Percentiles rank a stretch among this genome's conserved stretches.
Conservation (phyloP, 2,113 vertebrate genomes). For the Xiphophorus couchianus region DNA sequence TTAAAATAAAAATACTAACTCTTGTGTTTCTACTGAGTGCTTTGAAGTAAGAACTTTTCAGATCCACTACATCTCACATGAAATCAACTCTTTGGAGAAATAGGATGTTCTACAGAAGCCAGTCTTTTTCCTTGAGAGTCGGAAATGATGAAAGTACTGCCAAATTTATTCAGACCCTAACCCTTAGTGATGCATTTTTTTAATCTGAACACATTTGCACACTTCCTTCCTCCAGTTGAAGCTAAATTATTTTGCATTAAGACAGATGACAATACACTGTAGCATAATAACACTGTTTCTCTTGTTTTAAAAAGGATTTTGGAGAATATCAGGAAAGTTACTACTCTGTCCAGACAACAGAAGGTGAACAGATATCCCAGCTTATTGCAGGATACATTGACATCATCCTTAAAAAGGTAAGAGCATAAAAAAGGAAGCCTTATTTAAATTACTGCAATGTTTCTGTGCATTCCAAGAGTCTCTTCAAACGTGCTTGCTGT, state of each 20-base stretch:
- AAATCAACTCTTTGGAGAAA: constrained; percentile 49
- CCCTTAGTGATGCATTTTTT: neutral
- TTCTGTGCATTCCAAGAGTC: neutral
- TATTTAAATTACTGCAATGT: neutral
- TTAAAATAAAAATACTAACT: constrained; percentile 40
- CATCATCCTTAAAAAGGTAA: constrained; percentile 98
- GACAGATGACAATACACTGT: constrained; percentile 11
- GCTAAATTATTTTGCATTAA: neutral
- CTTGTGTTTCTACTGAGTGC: constrained; percentile 21
- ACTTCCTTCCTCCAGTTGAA: constrained; percentile 10
- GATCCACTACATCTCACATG: constrained; percentile 30
- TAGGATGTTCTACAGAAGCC: constrained; percentile 6
- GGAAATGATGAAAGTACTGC: constrained; percentile 35
- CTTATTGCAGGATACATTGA: constrained; percentile 99
- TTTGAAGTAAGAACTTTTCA: constrained; percentile 47
- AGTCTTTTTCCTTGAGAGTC: constrained; percentile 27
- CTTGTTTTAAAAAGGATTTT: constrained; percentile 86
- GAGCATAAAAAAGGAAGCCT: constrained; percentile 17
- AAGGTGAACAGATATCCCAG: constrained; percentile 98
- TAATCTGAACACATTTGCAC: neutral
- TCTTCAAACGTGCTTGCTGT: neutral
- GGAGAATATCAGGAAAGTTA: constrained; percentile 99
- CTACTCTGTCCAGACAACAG: constrained; percentile 98
- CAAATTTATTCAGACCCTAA: constrained; percentile 23
- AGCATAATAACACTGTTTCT: constrained; percentile 2